Evolutionary conservation across 2,113 vertebrate genomes (phyloP).

Genomic region (Gila orcuttii): DNA sequence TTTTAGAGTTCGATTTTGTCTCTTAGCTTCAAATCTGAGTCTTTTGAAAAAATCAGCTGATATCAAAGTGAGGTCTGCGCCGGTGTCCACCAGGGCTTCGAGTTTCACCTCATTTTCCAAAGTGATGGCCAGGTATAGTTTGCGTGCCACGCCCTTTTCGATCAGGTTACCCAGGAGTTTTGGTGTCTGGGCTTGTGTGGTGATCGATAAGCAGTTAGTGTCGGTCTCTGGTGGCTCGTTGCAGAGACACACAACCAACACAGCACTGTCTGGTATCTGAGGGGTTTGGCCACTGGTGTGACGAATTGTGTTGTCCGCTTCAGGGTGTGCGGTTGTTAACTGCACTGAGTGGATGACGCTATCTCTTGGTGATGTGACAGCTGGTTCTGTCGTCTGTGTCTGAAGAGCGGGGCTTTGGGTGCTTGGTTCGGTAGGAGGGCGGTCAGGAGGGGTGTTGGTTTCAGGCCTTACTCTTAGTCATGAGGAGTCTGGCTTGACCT

Average conservation of each 20-base stretch:
- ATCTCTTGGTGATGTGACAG: too few species aligned
- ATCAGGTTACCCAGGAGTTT: background rate
- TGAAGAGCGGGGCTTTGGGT: fast-evolving
- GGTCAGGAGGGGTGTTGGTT: too few species aligned
- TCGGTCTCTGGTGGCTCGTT: background rate
- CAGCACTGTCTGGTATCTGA: background rate
- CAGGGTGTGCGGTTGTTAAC: background rate
- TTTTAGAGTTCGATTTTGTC: background rate
- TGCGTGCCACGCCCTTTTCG: background rate
- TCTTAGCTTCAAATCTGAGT: background rate
- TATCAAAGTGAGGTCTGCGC: background rate
- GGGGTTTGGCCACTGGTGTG: background rate
- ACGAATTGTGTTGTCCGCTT: fast-evolving
- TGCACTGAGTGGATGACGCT: fast-evolving
- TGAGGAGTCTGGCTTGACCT: too few species aligned
- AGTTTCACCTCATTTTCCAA: background rate
- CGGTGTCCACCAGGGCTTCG: background rate
- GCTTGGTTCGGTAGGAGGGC: too few species aligned
- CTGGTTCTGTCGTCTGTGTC: too few species aligned
- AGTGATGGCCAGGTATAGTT: background rate
- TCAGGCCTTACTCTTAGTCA: too few species aligned
- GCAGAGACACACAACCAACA: background rate
- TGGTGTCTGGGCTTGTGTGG: background rate
- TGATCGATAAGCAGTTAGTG: background rate
- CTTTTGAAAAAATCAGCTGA: background rate